Base-by-base conservation (phyloP, 2,888 invertebrate species). In the Tuta absoluta region DNA sequence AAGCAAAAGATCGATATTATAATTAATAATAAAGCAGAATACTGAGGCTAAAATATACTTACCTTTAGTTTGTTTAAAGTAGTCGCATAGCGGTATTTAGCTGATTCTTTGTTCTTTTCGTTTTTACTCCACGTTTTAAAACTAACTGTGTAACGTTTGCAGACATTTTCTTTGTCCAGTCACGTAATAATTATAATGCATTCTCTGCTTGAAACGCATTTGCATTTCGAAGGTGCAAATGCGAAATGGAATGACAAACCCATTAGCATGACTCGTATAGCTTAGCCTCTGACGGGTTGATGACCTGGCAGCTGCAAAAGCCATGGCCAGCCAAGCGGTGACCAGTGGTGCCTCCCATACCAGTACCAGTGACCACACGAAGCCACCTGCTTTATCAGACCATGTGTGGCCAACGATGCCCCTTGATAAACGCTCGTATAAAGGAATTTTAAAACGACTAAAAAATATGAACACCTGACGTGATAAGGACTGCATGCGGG, bases 261-360 rank as follows among this genome's bases (percentile, higher is more conserved):
- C 73, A 82, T 81, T 83, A 80, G 69, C 68, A 72, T 72, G 69
- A 66, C 73, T 75, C 75, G 69, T 76, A 53, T 23, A 17, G 56
- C 28, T 24, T 21, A 23, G 48, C 19, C 17, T 10, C 11, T 75
- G 74, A 74, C 69, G 78, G 84, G 86, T 84, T 79, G 82, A 73
- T 83, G 81, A 81, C 81, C 82, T 66, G 89, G 80, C 68, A 66
- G 67, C 67, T 70, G 69, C 66, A 71, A 79, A 81, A 79, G 79
- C 68, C 65, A 11, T 49, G 33, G 17, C 19, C 37, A 37, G 8
- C 12, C n/a, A 14, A 21, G 59, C 41, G 21, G 59, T 41, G 21
- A 17, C 3, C 5, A 10, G 19, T 11, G 19, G 17, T 11, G 37
- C 53, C 33, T 14, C n/a, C 56, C 56, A 21, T 28, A 23, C 56